Evolutionary conservation across 1,140 invertebrate genomes (phyloP), one percentile per base, ranked within the genome.

Genomic region (Trichogramma pretiosum): DNA sequence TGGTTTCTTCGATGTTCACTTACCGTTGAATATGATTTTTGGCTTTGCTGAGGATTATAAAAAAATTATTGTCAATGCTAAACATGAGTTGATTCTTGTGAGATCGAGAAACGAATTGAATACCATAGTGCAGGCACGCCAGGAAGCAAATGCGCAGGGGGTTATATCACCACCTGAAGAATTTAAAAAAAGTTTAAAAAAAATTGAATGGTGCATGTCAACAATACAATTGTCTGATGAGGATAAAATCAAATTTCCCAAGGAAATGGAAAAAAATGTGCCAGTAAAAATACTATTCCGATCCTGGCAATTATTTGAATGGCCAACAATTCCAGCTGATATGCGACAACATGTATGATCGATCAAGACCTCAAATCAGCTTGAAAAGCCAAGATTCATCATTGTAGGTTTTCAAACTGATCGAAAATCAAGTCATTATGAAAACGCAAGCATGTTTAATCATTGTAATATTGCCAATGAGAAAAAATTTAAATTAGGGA

Each of bases 21-120:
- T 75, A 34, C 68, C 70, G 7, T 39, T 74, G 16, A 62, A 54
- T 37, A 49, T n/a, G n/a, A n/a, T n/a, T n/a, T n/a, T n/a, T n/a
- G n/a, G n/a, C n/a, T n/a, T n/a, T n/a, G n/a, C n/a, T n/a, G n/a
- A n/a, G n/a, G n/a, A n/a, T n/a, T n/a, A n/a, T n/a, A n/a, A n/a
- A n/a, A n/a, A n/a, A n/a, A n/a, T n/a, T n/a, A n/a, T n/a, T n/a
- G n/a, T n/a, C n/a, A n/a, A n/a, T n/a, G n/a, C n/a, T n/a, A n/a
- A n/a, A n/a, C n/a, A n/a, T n/a, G n/a, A n/a, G n/a, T n/a, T n/a
- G n/a, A 58, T 73, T 54, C 49, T 72, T 16, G 62, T 62, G 30
- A 55, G 65, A 47, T 41, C 57, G 5, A 60, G 55, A 24, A 57
- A 50, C 5, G 60, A 70, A 57, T 18, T 48, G 4, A 43, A 43